These are phyloP conservation scores for Channallabes apus DNA, from an alignment of 2,797 vertebrate genomes.

Conservation along the genomic window DNA sequence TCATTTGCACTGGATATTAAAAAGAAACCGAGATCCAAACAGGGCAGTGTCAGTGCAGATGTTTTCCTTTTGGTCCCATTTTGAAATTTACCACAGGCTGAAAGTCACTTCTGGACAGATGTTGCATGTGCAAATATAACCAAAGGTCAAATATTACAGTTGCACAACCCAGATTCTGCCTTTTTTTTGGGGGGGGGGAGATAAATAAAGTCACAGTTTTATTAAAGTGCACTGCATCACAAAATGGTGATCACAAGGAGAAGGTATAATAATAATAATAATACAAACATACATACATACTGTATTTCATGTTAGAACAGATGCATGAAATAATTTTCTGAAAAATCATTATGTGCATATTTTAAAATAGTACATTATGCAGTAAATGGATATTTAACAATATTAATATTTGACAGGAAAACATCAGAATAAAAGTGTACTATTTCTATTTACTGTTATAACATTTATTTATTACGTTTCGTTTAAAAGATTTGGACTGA, in stretches of 20 bases:
- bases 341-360: background rate
- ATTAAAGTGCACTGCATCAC: background rate
- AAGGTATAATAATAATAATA: too few species aligned
- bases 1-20: background rate
- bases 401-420: background rate
- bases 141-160: background rate
- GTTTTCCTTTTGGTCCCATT: background rate
- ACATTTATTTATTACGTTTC: background rate
- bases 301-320: too few species aligned
- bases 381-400: background rate
- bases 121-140: background rate
- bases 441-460: background rate
- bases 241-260: background rate
- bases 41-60: background rate
- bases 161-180: background rate
- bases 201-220: background rate
- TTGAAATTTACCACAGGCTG: background rate
- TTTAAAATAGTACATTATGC: background rate
- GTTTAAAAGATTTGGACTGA: background rate
- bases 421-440: background rate
- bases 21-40: background rate
- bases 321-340: background rate
- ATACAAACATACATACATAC: too few species aligned
- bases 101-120: background rate
- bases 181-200: too few species aligned